These are phyloP conservation scores for Natator depressus DNA, from an alignment of 2,113 vertebrate species.

Conservation along the genomic window DNA sequence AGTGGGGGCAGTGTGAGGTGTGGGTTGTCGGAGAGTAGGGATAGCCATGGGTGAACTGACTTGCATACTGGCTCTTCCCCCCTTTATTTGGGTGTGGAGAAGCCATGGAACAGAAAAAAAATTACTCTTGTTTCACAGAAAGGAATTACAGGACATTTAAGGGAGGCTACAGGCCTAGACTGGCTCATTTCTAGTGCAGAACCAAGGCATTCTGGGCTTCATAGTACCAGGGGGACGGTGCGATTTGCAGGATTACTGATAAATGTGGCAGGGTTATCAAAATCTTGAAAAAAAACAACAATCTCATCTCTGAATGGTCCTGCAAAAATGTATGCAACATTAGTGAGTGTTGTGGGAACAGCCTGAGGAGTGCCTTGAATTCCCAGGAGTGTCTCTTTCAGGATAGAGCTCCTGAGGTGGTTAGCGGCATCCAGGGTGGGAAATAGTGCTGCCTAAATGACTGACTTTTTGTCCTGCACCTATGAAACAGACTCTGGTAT, in stretches of 20 bases:
- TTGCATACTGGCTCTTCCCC: not conserved
- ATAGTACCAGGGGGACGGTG: accelerated
- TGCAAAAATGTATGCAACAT: not conserved
- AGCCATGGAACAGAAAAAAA: not conserved
- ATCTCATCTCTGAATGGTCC: not conserved
- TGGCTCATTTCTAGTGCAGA: not conserved
- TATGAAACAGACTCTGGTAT: not conserved
- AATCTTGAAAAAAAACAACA: not conserved
- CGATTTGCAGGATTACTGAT: not conserved
- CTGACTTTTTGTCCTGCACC: not conserved
- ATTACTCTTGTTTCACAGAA: not conserved
- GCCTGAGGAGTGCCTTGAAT: not conserved
- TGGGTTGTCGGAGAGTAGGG: not conserved
- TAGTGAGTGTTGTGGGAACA: not conserved
- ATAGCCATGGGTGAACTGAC: not conserved
- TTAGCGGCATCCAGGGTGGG: not conserved
- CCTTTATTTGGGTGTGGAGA: not conserved
- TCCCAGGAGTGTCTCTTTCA: not conserved
- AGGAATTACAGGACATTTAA: not conserved
- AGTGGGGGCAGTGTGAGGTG: not conserved
- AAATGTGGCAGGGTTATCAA: not conserved
- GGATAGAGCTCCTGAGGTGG: not conserved
- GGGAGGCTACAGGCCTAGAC: not conserved
- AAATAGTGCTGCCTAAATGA: not conserved
- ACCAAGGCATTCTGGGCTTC: not conserved